Conservation (phyloP, 1,140 invertebrate genomes). For the Stegodyphus mimosarum region DNA sequence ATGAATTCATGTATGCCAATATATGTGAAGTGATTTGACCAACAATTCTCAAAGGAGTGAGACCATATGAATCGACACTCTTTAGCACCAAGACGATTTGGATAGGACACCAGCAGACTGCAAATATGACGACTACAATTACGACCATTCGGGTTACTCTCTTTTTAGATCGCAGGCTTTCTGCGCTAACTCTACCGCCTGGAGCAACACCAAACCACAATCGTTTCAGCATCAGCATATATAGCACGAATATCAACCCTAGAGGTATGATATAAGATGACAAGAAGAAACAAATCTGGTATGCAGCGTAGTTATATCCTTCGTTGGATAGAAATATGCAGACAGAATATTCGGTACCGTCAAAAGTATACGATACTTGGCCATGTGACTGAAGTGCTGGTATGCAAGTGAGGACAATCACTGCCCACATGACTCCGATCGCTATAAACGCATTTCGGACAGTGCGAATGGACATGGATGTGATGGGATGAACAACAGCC, state of each 20-base stretch:
- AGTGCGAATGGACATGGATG: constrained; percentile 87
- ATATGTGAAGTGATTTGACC: constrained; percentile 87
- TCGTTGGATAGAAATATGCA: constrained; percentile 60
- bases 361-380: constrained; percentile 70
- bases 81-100: constrained; percentile 86
- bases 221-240: constrained; percentile 88
- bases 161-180: constrained; percentile 84
- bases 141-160: constrained; percentile 93
- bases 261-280: constrained; percentile 88
- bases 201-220: constrained; percentile 84
- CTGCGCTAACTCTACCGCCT: constrained; percentile 77
- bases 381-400: constrained; percentile 84
- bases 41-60: constrained; percentile 75
- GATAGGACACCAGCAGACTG: constrained; percentile 95
- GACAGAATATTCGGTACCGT: constrained; percentile 18
- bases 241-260: constrained; percentile 87
- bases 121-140: constrained; percentile 93
- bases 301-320: constrained; percentile 64
- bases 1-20: constrained; percentile 94
- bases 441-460: constrained; percentile 85
- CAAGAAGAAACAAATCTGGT: constrained; percentile 77
- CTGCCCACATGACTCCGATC: constrained; percentile 82
- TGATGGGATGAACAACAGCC: constrained; percentile 93
- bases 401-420: constrained; percentile 80
- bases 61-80: constrained; percentile 78